Conservation (phyloP, 2,113 vertebrate species). For the Poeciliopsis prolifica region DNA sequence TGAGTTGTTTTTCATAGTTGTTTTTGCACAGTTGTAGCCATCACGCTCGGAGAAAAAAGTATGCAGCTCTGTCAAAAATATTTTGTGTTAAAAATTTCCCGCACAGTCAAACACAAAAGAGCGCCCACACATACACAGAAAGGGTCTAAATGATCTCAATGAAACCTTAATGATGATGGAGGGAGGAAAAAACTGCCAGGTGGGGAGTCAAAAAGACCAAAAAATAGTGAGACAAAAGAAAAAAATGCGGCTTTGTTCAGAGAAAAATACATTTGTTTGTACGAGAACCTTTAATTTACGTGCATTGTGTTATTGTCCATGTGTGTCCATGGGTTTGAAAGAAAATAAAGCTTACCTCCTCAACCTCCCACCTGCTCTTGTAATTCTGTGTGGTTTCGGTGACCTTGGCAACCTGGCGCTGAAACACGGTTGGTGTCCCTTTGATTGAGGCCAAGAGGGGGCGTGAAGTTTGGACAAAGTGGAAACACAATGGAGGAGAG, state of each 20-base stretch:
- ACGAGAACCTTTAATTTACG: neutral
- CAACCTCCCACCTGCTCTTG: conserved; percentile 42
- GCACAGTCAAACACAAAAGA: conserved; percentile 12
- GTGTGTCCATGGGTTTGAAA: conserved; percentile 8
- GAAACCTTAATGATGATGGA: conserved; percentile 49
- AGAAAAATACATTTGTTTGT: neutral
- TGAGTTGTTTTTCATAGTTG: neutral
- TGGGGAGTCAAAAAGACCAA: conserved; percentile 7
- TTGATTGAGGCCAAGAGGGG: conserved; percentile 58
- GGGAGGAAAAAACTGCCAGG: conserved; percentile 31
- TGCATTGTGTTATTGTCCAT: conserved; percentile 30
- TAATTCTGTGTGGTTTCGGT: conserved; percentile 56
- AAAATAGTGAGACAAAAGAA: neutral
- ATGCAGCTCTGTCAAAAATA: conserved; percentile 20
- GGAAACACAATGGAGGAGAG: conserved; percentile 31
- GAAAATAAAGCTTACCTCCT: conserved; percentile 24
- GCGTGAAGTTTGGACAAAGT: conserved; percentile 19
- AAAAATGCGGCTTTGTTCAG: neutral
- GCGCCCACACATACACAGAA: neutral
- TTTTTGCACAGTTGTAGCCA: conserved; percentile 9
- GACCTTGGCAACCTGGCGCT: conserved; percentile 58
- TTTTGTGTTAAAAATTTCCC: conserved; percentile 19
- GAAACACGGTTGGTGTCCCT: conserved; percentile 45
- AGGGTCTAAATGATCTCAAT: conserved; percentile 23
- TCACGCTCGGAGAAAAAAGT: conserved; percentile 19